Percentiles rank a stretch among this genome's conserved stretches.
Evolutionary conservation across 2,888 invertebrate genomes (phyloP).

Genomic region (Keiferia lycopersicella): DNA sequence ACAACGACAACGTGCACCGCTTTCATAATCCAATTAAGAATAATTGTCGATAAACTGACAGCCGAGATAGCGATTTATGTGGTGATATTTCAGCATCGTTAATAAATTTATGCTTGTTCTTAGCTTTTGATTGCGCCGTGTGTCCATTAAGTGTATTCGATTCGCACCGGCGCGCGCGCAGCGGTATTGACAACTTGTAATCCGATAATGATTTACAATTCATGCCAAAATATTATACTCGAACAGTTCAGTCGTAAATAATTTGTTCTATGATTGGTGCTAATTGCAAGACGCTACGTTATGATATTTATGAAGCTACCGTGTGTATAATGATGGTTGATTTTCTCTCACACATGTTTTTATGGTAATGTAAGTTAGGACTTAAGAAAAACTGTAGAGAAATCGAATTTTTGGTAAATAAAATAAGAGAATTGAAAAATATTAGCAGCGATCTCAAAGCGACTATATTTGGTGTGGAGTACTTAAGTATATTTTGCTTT

Average conservation of each 20-base stretch:
- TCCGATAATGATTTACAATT: slow-evolving; percentile 56
- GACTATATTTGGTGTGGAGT: too few relatives aligned
- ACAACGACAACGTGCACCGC: slow-evolving; percentile 57
- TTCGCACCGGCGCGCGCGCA: slow-evolving; percentile 53
- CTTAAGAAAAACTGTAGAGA: not conserved
- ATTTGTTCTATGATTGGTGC: slow-evolving; percentile 17
- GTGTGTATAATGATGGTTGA: not conserved
- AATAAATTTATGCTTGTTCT: slow-evolving; percentile 81
- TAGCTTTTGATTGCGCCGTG: slow-evolving; percentile 74
- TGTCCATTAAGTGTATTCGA: slow-evolving; percentile 72
- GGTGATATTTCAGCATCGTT: slow-evolving; percentile 80
- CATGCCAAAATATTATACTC: slow-evolving; percentile 44
- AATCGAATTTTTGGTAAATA: too few relatives aligned
- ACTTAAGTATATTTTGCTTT: too few relatives aligned
- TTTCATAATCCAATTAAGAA: slow-evolving; percentile 82
- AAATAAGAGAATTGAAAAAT: too few relatives aligned
- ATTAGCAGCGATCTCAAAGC: too few relatives aligned
- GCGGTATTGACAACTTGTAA: slow-evolving; percentile 65
- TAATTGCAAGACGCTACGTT: slow-evolving; percentile 23
- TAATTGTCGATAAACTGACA: slow-evolving; percentile 81
- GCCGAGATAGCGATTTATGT: slow-evolving; percentile 77
- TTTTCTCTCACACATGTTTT: not conserved
- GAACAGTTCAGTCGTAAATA: slow-evolving; percentile 24
- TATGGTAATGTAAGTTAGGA: not conserved
- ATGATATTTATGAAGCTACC: slow-evolving; percentile 3